Conservation (phyloP, 2,797 vertebrate species). For the Amniataba percoides region DNA sequence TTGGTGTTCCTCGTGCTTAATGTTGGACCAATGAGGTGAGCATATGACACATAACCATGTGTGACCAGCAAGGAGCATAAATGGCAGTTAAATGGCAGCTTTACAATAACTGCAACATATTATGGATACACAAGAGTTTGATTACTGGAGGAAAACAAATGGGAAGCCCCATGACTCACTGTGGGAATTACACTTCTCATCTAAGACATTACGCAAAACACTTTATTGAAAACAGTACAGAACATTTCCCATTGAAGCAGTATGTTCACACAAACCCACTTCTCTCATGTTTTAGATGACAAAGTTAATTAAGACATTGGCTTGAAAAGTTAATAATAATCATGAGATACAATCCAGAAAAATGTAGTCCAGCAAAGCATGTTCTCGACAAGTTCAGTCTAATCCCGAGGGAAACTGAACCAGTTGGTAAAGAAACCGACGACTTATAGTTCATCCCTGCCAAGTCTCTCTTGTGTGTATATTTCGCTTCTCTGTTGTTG, state of each 20-base stretch:
- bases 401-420: background rate
- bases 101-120: background rate
- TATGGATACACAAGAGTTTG: conserved; percentile 31
- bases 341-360: background rate
- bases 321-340: background rate
- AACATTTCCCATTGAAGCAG: conserved; percentile 21
- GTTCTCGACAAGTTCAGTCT: background rate
- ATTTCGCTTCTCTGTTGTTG: conserved; percentile 38
- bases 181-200: conserved; percentile 41
- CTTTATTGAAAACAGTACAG: conserved; percentile 49
- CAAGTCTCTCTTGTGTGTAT: conserved; percentile 11
- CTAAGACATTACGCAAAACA: conserved; percentile 28
- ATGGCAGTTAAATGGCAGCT: conserved; percentile 1
- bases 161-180: conserved; percentile 73
- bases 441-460: conserved; percentile 3
- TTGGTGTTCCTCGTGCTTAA: conserved; percentile 91
- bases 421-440: conserved; percentile 10
- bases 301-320: background rate
- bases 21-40: conserved; percentile 91
- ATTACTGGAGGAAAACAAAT: conserved; percentile 49
- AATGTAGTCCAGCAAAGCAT: background rate
- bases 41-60: background rate
- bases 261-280: conserved; percentile 3
- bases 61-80: background rate
- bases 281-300: background rate